A percentile compares a stretch with the other conserved stretches of the same genome.
These are phyloP conservation scores for Nesospiza acunhae DNA, from an alignment of 2,113 vertebrate species.

Conservation along the genomic window DNA sequence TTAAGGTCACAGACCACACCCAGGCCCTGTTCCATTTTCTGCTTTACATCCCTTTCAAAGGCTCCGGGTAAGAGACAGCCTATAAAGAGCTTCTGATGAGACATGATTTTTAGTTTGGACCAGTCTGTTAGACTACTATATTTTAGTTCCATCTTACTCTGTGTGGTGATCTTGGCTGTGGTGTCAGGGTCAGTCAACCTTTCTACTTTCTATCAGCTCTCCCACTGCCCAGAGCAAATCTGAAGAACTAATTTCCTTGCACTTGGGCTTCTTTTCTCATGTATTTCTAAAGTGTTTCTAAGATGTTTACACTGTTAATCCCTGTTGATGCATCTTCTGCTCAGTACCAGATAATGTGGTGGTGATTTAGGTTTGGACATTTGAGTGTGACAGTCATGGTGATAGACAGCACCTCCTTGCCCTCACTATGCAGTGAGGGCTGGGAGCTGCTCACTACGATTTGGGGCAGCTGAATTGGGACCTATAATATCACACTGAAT, in stretches of 20 bases:
- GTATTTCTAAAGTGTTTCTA: not conserved
- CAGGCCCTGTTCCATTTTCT: not conserved
- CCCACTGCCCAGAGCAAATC: not conserved
- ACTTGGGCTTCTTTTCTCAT: not conserved
- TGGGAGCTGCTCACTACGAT: not conserved
- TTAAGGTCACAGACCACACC: not conserved
- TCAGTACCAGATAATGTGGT: not conserved
- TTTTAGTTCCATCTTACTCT: not conserved
- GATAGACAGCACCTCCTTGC: not conserved
- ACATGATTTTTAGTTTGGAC: not conserved
- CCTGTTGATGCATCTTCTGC: not conserved
- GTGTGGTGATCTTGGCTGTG: not conserved
- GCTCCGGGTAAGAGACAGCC: not conserved
- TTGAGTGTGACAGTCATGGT: not conserved
- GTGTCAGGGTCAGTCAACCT: not conserved
- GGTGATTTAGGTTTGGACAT: not conserved
- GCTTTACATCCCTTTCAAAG: not conserved
- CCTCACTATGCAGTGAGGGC: not conserved
- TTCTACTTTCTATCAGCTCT: not conserved
- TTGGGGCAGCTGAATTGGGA: not conserved
- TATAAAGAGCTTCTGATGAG: not conserved
- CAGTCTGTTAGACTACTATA: not conserved
- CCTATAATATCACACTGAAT: not conserved
- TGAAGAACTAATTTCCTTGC: not conserved
- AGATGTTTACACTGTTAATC: not conserved